Evolutionary conservation across 2,113 vertebrate species (phyloP), one percentile per base, ranked within the genome.

Genomic region (Halcyon malimbica): DNA sequence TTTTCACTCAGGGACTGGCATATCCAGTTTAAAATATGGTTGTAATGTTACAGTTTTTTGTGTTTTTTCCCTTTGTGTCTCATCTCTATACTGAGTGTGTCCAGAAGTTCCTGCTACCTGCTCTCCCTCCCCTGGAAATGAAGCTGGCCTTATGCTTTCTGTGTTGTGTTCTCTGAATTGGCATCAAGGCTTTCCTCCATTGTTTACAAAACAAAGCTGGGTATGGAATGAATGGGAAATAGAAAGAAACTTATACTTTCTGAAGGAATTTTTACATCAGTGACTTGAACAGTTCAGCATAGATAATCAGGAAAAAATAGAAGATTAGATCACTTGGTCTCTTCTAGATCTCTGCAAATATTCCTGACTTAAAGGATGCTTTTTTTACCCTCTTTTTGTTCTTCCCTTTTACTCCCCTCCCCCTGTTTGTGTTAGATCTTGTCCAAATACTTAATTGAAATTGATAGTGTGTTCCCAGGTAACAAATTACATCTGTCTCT

Each of bases 401-500:
- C 42, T 13, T 37, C 75, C 26, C 10, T 77, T 67, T 85, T 80
- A 15, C 8, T 79, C 11, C 20, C 9, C 10, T 37, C 33, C 13
- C 28, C 37, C 48, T 37, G 13, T 13, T 51, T 68, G 13, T 48
- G 24, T 84, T 89, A 95, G 39, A 80, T 77, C 78, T 87, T 95
- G 69, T 95, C 90, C 93, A 95, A 87, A 94, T 82, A 89, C 89
- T 89, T 92, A 92, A 84, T 63, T 67, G 59, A 87, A 92, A 91
- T 85, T 91, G 91, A 71, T 96, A 91, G 86, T 76, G 33, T 89
- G 87, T 91, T 88, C 90, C 78, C 84, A 68, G 82, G 78, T 93
- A 93, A 91, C 90, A 89, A 92, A 89, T 93, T 70, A 57, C 92
- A 90, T 96, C 92, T 74, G 67, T 74, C 69, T 91, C 91, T 88